Conservation (phyloP, 2,797 vertebrate species). For the Cyclura pinguis region DNA sequence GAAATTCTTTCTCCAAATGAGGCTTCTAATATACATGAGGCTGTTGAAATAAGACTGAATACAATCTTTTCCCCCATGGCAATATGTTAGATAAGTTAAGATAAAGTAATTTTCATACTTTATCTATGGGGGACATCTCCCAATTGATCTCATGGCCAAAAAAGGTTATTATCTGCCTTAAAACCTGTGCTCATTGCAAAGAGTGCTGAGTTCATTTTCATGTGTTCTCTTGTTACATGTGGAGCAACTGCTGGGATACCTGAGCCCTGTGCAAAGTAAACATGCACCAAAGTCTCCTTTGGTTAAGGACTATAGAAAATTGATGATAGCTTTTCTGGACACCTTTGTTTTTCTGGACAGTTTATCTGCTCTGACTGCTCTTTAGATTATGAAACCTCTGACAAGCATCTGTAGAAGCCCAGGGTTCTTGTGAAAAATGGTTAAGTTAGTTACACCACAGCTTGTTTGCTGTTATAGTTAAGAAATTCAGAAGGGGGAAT, state of each 20-base stretch:
- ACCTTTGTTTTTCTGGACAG: not conserved
- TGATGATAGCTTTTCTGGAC: not conserved
- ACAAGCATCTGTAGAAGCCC: not conserved
- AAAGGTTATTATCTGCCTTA: not conserved
- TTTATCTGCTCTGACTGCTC: not conserved
- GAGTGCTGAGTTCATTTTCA: not conserved
- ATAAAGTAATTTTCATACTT: not conserved
- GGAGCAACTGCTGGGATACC: not conserved
- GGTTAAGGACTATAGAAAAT: not conserved
- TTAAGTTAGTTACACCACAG: too few species aligned
- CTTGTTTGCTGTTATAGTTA: not conserved
- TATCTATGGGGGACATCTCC: not conserved
- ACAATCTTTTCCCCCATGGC: accelerated
- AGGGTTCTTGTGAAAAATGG: not conserved
- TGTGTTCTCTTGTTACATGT: not conserved
- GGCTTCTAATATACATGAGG: not conserved
- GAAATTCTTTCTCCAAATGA: not conserved
- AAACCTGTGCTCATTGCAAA: not conserved
- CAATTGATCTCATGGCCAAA: not conserved
- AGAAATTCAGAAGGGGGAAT: not conserved
- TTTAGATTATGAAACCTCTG: not conserved
- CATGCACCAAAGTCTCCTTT: not conserved
- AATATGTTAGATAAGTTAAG: not conserved
- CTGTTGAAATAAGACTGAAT: accelerated
- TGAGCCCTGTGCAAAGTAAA: not conserved